Percentiles rank a stretch among this genome's conserved stretches.
Evolutionary conservation across 2,888 invertebrate genomes (phyloP).

Genomic region (Agonum fuliginosum): DNA sequence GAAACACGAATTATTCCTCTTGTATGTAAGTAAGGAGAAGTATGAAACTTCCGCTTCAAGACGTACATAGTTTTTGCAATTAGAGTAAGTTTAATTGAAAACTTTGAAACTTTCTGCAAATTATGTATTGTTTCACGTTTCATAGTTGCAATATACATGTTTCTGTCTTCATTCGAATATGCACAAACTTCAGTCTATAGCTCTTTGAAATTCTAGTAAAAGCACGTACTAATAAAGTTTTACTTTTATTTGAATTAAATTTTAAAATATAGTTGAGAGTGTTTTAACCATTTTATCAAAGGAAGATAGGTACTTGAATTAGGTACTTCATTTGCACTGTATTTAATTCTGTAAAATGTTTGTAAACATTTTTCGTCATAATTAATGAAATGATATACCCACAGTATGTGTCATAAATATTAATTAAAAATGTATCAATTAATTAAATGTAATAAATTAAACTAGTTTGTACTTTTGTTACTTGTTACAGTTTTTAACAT

Average conservation of each 20-base stretch:
- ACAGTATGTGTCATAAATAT: background rate
- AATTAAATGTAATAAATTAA: slow-evolving; percentile 8
- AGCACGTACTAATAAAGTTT: slow-evolving; percentile 3
- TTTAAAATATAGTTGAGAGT: slow-evolving; percentile 34
- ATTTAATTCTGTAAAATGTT: too few species aligned
- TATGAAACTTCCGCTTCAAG: slow-evolving; percentile 19
- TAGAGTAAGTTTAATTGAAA: slow-evolving; percentile 36
- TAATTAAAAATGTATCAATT: slow-evolving; percentile 11
- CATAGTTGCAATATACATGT: slow-evolving; percentile 16
- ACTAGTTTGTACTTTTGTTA: background rate
- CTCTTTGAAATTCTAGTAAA: slow-evolving; percentile 15
- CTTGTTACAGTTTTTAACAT: background rate
- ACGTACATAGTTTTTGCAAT: slow-evolving; percentile 37
- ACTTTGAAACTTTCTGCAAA: slow-evolving; percentile 28
- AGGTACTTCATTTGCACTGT: background rate
- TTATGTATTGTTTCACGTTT: slow-evolving; percentile 29
- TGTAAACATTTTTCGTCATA: too few species aligned
- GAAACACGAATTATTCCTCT: background rate
- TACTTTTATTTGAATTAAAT: slow-evolving; percentile 23
- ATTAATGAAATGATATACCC: too few species aligned
- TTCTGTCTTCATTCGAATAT: slow-evolving; percentile 15
- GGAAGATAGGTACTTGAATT: background rate
- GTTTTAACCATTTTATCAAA: slow-evolving; percentile 23
- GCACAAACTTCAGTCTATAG: slow-evolving; percentile 11
- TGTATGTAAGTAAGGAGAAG: background rate